These are phyloP conservation scores for Onychomys arenicola DNA, from an alignment of 2,797 vertebrate species.

Conservation along the genomic window DNA sequence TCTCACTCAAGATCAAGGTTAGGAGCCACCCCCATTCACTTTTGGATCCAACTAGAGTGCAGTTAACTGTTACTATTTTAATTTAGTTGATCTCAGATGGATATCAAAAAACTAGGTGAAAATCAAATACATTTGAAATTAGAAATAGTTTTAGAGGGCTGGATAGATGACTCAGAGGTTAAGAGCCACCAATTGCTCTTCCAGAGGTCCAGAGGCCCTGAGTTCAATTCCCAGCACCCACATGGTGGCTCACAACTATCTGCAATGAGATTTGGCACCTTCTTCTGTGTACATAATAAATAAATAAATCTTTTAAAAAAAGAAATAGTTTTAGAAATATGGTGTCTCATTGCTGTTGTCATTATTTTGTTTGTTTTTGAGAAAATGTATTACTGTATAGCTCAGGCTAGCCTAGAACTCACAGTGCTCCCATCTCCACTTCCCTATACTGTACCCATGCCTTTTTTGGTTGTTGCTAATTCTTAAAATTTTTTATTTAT, in stretches of 20 bases:
- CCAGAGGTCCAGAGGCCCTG: no score
- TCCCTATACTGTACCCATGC: background rate
- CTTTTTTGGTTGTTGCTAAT: background rate
- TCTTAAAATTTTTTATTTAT: background rate
- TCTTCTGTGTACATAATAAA: no score
- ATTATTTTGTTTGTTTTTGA: background rate
- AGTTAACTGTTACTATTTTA: slow-evolving; percentile 27
- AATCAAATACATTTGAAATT: background rate
- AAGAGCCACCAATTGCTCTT: no score
- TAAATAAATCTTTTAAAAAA: no score
- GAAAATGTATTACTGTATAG: background rate
- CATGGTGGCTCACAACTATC: no score
- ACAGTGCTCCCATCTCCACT: background rate
- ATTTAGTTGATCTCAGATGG: background rate
- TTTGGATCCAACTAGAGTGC: background rate
- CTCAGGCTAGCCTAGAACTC: background rate
- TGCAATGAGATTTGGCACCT: no score
- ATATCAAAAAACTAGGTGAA: background rate
- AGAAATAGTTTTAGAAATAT: slow-evolving; percentile 4
- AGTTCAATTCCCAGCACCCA: no score
- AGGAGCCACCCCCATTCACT: background rate
- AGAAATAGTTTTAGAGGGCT: background rate
- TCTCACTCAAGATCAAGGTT: background rate
- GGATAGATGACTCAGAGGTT: no score
- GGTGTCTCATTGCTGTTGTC: background rate